Conservation (phyloP, 2,113 vertebrate species). For the Pedionomus torquatus region DNA sequence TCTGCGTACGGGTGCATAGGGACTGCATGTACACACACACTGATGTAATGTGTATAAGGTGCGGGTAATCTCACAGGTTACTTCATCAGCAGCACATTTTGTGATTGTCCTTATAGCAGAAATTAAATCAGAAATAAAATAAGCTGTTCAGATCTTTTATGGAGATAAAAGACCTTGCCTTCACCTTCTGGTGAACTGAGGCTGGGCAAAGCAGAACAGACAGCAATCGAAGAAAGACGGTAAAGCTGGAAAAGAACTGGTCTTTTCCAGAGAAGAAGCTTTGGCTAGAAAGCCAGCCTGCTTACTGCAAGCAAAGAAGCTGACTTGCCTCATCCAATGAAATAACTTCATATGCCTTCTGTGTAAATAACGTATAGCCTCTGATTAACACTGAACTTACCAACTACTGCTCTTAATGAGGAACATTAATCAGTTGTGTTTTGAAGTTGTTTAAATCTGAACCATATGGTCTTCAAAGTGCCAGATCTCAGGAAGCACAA, state of each 20-base stretch:
- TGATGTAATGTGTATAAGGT: neutral
- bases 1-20: neutral
- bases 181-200: neutral
- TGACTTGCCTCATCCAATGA: neutral
- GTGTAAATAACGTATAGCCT: neutral
- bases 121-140: neutral
- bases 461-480: neutral
- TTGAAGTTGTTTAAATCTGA: neutral
- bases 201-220: neutral
- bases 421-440: neutral
- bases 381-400: neutral
- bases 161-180: neutral
- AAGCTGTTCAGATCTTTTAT: neutral
- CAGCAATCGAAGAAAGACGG: neutral
- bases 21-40: fast-evolving
- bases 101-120: fast-evolving
- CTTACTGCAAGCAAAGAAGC: neutral
- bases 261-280: neutral
- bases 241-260: neutral
- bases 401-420: neutral
- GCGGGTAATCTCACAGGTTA: neutral
- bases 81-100: neutral
- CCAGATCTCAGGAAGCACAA: neutral
- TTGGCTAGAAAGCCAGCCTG: neutral
- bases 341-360: neutral